Conservation (phyloP, 30 jellyfish, hydroid and myxozoan species). For the Mastigias papua region DNA sequence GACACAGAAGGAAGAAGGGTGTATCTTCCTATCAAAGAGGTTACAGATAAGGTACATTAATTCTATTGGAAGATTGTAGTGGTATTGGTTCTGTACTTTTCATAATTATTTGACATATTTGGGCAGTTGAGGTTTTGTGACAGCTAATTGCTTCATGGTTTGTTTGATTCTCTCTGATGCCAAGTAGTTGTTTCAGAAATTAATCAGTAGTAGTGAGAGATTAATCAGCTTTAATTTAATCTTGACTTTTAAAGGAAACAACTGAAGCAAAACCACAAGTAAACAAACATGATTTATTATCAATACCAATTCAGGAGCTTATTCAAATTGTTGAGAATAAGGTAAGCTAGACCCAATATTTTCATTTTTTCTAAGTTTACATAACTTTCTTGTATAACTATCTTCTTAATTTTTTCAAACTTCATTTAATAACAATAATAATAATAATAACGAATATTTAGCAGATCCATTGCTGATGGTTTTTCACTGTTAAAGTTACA, state of each 20-base stretch:
- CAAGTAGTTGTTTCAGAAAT: too few species aligned
- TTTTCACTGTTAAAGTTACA: too few species aligned
- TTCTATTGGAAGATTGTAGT: too few species aligned
- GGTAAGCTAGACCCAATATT: slow-evolving; percentile 9
- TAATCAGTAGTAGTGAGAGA: not conserved
- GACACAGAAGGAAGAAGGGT: slow-evolving; percentile 87
- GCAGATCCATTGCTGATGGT: too few species aligned
- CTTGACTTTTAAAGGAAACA: not conserved
- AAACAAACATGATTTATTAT: slow-evolving; percentile 33
- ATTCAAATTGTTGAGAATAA: slow-evolving; percentile 66
- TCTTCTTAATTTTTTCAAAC: not conserved
- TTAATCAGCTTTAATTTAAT: not conserved
- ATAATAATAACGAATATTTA: too few species aligned
- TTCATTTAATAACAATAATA: not conserved
- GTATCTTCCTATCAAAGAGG: slow-evolving; percentile 29
- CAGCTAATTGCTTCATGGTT: too few species aligned
- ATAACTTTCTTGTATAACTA: not conserved
- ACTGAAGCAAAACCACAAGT: slow-evolving; percentile 18
- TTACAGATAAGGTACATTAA: slow-evolving; percentile 9
- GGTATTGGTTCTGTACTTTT: too few species aligned
- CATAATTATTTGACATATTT: too few species aligned
- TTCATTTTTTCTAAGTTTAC: not conserved
- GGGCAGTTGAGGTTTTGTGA: too few species aligned
- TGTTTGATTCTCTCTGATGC: too few species aligned
- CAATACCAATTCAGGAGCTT: slow-evolving; percentile 73